Evolutionary conservation across 2,888 invertebrate genomes (phyloP).

Genomic region (Chrysodeixis includens): DNA sequence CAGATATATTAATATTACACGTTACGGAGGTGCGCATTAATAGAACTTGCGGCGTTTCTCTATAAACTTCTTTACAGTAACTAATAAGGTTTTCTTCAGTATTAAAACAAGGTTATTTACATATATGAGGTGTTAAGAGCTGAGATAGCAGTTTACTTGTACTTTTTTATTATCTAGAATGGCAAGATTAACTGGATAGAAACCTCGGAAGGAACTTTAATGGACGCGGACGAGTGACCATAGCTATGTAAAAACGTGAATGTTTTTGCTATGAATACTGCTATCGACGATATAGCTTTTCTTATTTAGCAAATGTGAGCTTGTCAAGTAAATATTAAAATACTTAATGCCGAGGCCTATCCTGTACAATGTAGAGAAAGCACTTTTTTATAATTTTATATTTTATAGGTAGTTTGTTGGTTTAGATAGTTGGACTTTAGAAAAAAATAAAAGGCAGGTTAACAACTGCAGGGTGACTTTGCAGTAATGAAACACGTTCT

Average conservation of each 20-base stretch:
- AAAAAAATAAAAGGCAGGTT: no score
- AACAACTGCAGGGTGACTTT: no score
- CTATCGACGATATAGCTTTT: neutral
- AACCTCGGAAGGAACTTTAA: neutral
- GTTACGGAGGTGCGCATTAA: neutral
- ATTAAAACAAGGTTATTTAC: slow-evolving; percentile 17
- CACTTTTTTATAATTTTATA: no score
- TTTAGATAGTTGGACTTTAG: no score
- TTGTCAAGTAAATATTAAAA: no score
- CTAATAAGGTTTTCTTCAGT: slow-evolving; percentile 13
- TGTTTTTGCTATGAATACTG: neutral
- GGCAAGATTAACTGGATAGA: neutral
- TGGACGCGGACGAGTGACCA: neutral
- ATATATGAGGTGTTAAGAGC: slow-evolving; percentile 14
- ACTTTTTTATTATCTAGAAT: slow-evolving; percentile 25
- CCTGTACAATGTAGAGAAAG: no score
- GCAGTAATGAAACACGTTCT: no score
- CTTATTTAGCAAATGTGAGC: neutral
- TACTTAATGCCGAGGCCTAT: neutral
- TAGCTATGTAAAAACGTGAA: neutral
- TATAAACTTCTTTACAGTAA: slow-evolving; percentile 3
- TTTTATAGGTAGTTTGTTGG: no score
- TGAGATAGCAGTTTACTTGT: slow-evolving; percentile 13
- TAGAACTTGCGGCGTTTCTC: neutral
- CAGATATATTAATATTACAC: neutral